A percentile compares a stretch with the other conserved stretches of the same genome.
Evolutionary conservation across 2,797 vertebrate genomes (phyloP).

Genomic region (Loris lydekkerianus): DNA sequence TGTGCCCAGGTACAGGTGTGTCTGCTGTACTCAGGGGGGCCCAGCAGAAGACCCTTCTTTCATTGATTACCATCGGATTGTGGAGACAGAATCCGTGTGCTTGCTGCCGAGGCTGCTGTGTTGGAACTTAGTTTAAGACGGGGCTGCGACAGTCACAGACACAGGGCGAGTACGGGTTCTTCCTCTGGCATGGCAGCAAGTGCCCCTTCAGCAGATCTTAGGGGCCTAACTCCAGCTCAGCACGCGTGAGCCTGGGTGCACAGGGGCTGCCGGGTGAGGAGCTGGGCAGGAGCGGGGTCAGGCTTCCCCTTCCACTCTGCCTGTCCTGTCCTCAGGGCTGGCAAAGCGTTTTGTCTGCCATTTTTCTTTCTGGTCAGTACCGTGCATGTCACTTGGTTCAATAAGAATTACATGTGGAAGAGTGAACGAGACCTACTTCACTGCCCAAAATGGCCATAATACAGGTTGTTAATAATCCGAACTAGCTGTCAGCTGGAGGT

Average conservation of each 20-base stretch:
- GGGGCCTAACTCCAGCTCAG: not conserved
- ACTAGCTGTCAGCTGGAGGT: not conserved
- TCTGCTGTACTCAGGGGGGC: too few species aligned
- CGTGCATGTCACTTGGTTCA: not conserved
- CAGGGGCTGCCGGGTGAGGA: not conserved
- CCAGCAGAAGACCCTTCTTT: not conserved
- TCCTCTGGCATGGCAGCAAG: not conserved
- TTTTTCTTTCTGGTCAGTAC: not conserved
- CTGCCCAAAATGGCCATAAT: accelerated
- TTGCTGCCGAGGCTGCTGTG: accelerated
- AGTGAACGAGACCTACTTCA: not conserved
- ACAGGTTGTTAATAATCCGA: not conserved
- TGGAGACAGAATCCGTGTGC: not conserved
- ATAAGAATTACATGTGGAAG: not conserved
- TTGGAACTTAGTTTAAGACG: not conserved
- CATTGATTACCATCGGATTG: not conserved
- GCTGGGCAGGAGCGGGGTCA: too few species aligned
- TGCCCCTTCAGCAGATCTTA: accelerated
- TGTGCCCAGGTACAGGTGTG: not conserved
- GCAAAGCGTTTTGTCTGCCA: accelerated
- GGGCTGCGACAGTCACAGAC: not conserved
- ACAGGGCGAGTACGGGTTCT: not conserved
- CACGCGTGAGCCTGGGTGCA: not conserved
- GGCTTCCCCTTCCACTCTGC: not conserved
- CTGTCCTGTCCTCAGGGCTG: too few species aligned